phyloP scores from a whole-genome alignment of 2,113 vertebrate species.

The Spilogale gracilis region DNA sequence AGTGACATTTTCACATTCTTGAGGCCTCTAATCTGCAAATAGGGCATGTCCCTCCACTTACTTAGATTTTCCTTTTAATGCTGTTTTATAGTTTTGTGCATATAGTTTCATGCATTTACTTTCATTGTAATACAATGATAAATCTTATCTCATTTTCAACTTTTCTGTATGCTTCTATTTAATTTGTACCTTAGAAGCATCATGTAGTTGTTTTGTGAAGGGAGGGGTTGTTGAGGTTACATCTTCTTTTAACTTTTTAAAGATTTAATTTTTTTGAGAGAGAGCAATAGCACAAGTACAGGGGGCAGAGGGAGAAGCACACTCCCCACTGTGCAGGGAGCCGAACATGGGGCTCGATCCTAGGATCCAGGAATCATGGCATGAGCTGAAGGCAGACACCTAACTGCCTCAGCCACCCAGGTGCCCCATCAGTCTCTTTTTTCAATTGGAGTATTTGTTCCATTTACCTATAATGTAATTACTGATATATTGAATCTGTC shows the following conservation, averaged over 20 bases:
- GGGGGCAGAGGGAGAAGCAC: background rate
- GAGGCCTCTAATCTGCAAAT: background rate
- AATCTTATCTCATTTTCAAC: background rate
- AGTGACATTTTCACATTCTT: background rate
- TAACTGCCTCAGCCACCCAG: background rate
- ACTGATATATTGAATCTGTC: background rate
- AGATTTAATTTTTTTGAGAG: background rate
- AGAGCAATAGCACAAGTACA: background rate
- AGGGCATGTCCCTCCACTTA: background rate
- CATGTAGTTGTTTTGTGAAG: background rate
- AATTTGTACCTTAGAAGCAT: background rate
- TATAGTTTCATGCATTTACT: background rate
- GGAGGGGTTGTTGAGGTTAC: background rate
- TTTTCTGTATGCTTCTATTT: background rate
- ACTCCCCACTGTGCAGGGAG: background rate
- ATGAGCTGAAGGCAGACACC: background rate
- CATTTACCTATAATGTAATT: background rate
- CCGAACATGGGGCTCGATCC: background rate
- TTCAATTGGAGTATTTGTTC: background rate
- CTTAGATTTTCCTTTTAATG: background rate
- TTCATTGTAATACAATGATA: background rate
- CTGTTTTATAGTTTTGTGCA: background rate
- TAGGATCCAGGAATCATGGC: background rate
- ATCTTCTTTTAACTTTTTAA: background rate
- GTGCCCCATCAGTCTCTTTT: background rate